Conservation (phyloP, 2,797 vertebrate species). For the Sylvilagus floridanus region DNA sequence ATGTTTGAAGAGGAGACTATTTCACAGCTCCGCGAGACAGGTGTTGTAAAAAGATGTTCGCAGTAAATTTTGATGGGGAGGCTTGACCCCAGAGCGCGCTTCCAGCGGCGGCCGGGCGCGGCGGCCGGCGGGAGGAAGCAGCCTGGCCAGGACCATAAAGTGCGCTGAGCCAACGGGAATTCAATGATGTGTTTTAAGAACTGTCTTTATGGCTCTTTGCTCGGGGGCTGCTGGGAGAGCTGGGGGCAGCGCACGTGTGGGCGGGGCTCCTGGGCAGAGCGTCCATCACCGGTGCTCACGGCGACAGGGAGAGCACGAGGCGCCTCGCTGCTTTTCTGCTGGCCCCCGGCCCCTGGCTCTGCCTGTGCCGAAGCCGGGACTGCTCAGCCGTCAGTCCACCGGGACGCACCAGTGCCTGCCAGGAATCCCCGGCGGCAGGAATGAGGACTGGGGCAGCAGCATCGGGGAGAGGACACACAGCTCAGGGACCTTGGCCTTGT, state of each 20-base stretch:
- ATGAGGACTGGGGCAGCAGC: background rate
- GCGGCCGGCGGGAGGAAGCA: background rate
- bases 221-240: background rate
- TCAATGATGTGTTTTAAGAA: constrained; percentile 80
- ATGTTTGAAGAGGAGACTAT: constrained; percentile 63
- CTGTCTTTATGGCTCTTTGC: constrained; percentile 56
- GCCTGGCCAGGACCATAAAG: constrained; percentile 70
- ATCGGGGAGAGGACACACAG: background rate
- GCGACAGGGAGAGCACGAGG: background rate
- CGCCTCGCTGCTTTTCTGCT: rapidly evolving
- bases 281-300: background rate
- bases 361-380: too few relatives aligned
- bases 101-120: background rate
- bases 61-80: constrained; percentile 78
- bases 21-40: constrained; percentile 76
- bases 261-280: background rate
- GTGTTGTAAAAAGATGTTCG: constrained; percentile 75
- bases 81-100: constrained; percentile 65
- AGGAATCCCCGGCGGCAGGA: background rate
- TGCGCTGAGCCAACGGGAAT: constrained; percentile 17
- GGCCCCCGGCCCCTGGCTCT: rapidly evolving
- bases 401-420: too few relatives aligned
- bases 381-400: too few relatives aligned
- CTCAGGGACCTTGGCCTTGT: background rate
- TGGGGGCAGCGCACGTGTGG: background rate